phyloP scores from a whole-genome alignment of 2,888 invertebrate genomes.

The Dryococelus australis region DNA sequence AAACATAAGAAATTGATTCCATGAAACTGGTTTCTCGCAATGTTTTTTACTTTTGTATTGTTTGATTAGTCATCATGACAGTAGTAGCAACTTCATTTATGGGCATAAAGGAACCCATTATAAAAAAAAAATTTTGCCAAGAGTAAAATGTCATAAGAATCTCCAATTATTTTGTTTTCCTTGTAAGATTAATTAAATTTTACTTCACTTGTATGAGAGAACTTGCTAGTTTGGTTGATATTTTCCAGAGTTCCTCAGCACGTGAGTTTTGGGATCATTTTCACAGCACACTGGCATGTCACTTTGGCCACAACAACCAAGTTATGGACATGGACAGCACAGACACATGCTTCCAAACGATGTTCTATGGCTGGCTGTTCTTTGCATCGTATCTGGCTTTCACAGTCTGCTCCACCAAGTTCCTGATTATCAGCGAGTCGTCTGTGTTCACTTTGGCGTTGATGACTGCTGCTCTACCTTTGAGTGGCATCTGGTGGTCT shows the following conservation, averaged over 20 bases:
- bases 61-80: no score
- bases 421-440: constrained; percentile 64
- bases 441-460: constrained; percentile 66
- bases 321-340: not conserved
- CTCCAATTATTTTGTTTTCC: no score
- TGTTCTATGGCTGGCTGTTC: constrained; percentile 61
- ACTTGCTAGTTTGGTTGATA: no score
- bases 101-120: no score
- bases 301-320: constrained; percentile 49
- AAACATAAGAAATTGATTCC: no score
- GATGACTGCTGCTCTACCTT: constrained; percentile 62
- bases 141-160: no score
- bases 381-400: constrained; percentile 61
- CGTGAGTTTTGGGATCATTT: constrained; percentile 53
- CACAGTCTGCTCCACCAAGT: constrained; percentile 60
- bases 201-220: no score
- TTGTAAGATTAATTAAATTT: no score
- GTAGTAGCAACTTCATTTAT: no score
- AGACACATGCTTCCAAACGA: constrained; percentile 47
- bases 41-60: no score
- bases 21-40: no score
- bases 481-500: constrained; percentile 67
- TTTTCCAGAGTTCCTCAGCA: constrained; percentile 52
- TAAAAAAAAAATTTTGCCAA: no score
- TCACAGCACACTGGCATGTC: constrained; percentile 54